Conservation (phyloP, 2,888 invertebrate species). For the Ochlodes sylvanus region DNA sequence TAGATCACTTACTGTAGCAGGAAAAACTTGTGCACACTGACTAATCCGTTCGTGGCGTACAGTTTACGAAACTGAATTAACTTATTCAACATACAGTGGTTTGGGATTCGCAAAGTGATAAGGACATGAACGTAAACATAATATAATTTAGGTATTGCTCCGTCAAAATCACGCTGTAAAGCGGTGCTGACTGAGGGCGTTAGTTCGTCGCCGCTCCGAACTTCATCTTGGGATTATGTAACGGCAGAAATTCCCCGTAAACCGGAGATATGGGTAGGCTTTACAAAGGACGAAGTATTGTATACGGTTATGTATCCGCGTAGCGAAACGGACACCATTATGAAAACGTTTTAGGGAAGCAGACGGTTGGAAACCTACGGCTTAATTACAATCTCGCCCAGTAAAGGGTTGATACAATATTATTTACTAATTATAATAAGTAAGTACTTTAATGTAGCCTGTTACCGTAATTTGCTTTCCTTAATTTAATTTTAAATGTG, state of each 20-base stretch:
- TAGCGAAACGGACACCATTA: constrained; percentile 2
- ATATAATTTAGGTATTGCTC: background rate
- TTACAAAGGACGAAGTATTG: constrained; percentile 11
- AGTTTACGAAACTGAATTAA: background rate
- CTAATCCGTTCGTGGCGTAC: too few species aligned
- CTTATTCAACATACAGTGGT: background rate
- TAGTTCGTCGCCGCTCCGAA: constrained; percentile 17
- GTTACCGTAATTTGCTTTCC: too few species aligned
- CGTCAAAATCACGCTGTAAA: background rate
- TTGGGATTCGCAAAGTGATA: background rate
- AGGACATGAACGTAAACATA: background rate
- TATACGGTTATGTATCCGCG: background rate
- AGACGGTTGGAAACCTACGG: background rate
- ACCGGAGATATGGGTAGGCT: constrained; percentile 17
- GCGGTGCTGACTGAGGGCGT: constrained; percentile 10
- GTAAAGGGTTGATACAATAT: too few species aligned
- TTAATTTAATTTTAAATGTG: too few species aligned
- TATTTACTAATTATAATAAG: too few species aligned
- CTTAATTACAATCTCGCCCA: background rate
- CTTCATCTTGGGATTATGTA: constrained; percentile 28
- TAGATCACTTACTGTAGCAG: too few species aligned
- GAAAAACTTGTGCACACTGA: background rate
- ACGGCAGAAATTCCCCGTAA: constrained; percentile 23
- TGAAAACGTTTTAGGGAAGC: background rate
- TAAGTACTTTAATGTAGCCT: too few species aligned